Evolutionary conservation across 2,888 invertebrate species (phyloP).

Genomic region (Agriopis aurantiaria): DNA sequence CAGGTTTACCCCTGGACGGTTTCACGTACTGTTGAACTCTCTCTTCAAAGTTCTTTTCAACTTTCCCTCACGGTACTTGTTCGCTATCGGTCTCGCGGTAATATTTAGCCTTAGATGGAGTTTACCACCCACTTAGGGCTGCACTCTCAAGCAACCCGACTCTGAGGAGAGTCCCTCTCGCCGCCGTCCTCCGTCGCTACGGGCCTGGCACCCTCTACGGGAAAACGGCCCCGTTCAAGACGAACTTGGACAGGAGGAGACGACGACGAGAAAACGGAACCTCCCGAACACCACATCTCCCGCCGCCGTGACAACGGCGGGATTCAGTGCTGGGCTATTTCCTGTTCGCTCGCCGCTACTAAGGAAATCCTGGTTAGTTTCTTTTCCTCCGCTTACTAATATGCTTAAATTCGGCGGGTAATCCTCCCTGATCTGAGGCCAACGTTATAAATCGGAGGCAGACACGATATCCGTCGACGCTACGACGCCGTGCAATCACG

Average conservation of each 20-base stretch:
- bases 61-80: conserved; percentile 90
- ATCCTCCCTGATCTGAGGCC: conserved; percentile 77
- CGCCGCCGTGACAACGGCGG: conserved; percentile 59
- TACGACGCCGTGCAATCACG: too few relatives aligned
- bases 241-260: conserved; percentile 55
- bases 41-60: conserved; percentile 90
- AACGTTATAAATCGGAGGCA: conserved; percentile 45
- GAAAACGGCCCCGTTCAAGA: conserved; percentile 81
- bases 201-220: conserved; percentile 85
- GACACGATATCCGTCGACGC: too few relatives aligned
- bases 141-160: conserved; percentile 88
- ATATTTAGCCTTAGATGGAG: conserved; percentile 87
- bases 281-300: conserved; percentile 86
- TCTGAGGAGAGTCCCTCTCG: conserved; percentile 62
- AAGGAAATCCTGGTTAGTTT: conserved; percentile 80
- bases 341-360: conserved; percentile 79
- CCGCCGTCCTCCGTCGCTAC: conserved; percentile 67
- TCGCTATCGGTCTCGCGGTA: conserved; percentile 88
- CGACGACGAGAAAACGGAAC: conserved; percentile 61
- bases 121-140: conserved; percentile 88
- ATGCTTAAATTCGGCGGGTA: conserved; percentile 88
- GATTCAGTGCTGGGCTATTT: conserved; percentile 88
- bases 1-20: conserved; percentile 85
- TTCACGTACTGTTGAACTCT: conserved; percentile 83
- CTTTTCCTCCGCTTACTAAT: conserved; percentile 90